Evolutionary conservation across 2,113 vertebrate genomes (phyloP).

Genomic region (Prietella phreatophila): DNA sequence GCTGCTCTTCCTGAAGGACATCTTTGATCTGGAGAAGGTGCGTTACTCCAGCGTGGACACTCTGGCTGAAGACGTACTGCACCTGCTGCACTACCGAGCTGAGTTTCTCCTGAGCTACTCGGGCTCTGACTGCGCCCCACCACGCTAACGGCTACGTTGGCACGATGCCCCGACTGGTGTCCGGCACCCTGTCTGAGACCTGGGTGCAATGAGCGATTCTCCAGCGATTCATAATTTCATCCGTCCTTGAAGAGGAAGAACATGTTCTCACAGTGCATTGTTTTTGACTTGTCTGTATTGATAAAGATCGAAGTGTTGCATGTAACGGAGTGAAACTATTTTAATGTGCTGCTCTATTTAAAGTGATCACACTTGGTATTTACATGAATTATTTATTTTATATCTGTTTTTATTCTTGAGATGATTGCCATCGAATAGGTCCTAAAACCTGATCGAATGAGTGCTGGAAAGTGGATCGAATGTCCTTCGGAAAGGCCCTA

Average conservation of each 20-base stretch:
- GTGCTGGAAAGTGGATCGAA: not conserved
- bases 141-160: slow-evolving; percentile 64
- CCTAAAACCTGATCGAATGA: not conserved
- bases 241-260: not conserved
- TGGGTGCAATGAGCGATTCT: slow-evolving; percentile 67
- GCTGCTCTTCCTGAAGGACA: slow-evolving; percentile 91
- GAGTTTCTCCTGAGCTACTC: slow-evolving; percentile 82
- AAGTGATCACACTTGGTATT: not conserved
- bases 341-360: not conserved
- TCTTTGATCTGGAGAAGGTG: slow-evolving; percentile 96
- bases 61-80: slow-evolving; percentile 85
- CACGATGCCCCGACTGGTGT: slow-evolving; percentile 54
- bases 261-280: not conserved
- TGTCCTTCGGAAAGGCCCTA: not conserved
- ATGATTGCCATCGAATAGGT: not conserved
- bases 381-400: not conserved
- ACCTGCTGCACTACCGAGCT: slow-evolving; percentile 79
- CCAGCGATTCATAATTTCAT: not conserved
- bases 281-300: not conserved
- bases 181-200: slow-evolving; percentile 70
- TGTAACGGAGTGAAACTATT: not conserved
- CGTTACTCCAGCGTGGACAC: slow-evolving; percentile 83
- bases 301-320: not conserved
- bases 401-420: not conserved
- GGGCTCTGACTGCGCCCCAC: slow-evolving; percentile 67